phyloP scores from a whole-genome alignment of 2,888 invertebrate genomes.

The Erynnis tages region DNA sequence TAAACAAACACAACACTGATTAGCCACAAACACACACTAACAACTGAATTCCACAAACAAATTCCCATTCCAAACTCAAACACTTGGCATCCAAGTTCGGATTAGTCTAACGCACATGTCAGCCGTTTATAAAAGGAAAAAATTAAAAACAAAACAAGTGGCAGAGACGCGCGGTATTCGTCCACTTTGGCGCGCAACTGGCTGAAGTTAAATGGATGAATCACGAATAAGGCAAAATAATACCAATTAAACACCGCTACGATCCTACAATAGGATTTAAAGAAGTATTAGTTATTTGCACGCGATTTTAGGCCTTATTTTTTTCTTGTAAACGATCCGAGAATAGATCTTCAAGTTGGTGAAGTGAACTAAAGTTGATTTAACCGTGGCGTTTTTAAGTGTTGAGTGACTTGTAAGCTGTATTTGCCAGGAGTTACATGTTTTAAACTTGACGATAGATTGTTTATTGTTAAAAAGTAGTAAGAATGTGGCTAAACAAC shows the following conservation, averaged over 20 bases:
- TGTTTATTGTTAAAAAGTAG: too few relatives aligned
- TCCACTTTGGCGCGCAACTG: conserved; percentile 61
- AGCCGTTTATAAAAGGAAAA: conserved; percentile 42
- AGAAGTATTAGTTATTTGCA: conserved; percentile 42
- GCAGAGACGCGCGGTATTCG: conserved; percentile 50
- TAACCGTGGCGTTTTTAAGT: not conserved
- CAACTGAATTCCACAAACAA: conserved; percentile 17
- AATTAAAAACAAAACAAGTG: conserved; percentile 37
- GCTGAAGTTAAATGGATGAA: conserved; percentile 50
- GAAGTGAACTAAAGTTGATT: conserved; percentile 1
- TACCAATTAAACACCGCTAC: conserved; percentile 64
- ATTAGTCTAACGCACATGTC: conserved; percentile 51
- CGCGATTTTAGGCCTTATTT: conserved; percentile 47
- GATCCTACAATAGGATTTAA: conserved; percentile 50
- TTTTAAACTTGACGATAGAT: too few relatives aligned
- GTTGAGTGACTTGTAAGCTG: not conserved
- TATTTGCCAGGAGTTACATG: too few relatives aligned
- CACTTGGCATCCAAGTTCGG: conserved; percentile 38
- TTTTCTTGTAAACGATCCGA: conserved; percentile 35
- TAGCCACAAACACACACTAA: conserved; percentile 12
- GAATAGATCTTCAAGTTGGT: conserved; percentile 8
- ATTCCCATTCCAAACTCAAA: conserved; percentile 24
- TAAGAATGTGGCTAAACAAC: too few relatives aligned
- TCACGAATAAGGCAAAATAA: conserved; percentile 75
- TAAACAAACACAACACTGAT: conserved; percentile 4